Evolutionary conservation across 1,140 invertebrate species (phyloP).

Genomic region (Zaprionus gabonicus): DNA sequence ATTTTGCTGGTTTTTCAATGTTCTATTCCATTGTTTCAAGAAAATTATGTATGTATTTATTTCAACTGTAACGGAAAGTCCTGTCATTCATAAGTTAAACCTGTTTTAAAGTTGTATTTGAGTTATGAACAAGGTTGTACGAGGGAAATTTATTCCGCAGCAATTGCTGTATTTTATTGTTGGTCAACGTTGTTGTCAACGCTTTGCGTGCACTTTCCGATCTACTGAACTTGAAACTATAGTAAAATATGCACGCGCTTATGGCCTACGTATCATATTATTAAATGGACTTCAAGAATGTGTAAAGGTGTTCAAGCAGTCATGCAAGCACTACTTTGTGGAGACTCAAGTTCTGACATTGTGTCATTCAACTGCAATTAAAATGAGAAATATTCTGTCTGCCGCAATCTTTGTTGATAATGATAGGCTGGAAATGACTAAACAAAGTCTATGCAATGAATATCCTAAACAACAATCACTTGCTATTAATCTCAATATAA

Average conservation of each 20-base stretch:
- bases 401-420: constrained; percentile 10
- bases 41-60: no score
- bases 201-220: constrained; percentile 63
- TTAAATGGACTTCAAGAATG: constrained; percentile 40
- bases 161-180: constrained; percentile 69
- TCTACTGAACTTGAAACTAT: constrained; percentile 36
- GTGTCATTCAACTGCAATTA: constrained; percentile 22
- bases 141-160: constrained; percentile 58
- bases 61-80: constrained; percentile 36
- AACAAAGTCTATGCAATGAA: neutral
- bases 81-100: neutral
- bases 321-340: constrained; percentile 63
- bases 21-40: constrained; percentile 1
- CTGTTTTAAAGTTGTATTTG: neutral
- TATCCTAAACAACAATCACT: constrained; percentile 17
- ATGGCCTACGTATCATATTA: constrained; percentile 50
- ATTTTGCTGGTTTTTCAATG: neutral
- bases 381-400: constrained; percentile 48
- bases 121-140: constrained; percentile 59
- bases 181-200: constrained; percentile 68
- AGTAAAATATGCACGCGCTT: constrained; percentile 14
- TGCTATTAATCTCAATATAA: constrained; percentile 19
- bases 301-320: constrained; percentile 61
- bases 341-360: constrained; percentile 47
- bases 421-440: constrained; percentile 30